phyloP scores from a whole-genome alignment of 2,797 vertebrate species.

The Bothrops alternatus region DNA sequence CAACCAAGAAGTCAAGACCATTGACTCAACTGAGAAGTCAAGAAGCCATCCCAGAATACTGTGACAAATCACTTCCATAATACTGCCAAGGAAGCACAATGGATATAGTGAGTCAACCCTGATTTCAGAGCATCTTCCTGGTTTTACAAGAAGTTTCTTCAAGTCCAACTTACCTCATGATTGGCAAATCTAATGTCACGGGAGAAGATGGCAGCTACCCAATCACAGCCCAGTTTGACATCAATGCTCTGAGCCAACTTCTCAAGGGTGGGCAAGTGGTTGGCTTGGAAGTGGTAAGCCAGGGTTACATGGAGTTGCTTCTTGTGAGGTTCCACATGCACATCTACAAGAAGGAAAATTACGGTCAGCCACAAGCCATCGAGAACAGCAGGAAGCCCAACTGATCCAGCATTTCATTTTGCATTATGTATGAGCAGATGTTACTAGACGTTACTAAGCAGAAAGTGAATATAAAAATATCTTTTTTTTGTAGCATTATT shows the following conservation, averaged over 20 bases:
- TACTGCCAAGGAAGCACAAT: not conserved
- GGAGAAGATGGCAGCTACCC: slow-evolving; percentile 92
- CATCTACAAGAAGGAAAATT: slow-evolving; percentile 73
- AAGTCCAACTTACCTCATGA: slow-evolving; percentile 81
- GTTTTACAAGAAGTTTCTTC: not conserved
- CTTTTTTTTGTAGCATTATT: not conserved
- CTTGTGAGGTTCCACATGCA: slow-evolving; percentile 92
- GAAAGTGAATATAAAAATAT: not conserved
- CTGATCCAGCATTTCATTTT: not conserved
- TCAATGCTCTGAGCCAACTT: slow-evolving; percentile 90
- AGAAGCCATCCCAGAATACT: not conserved
- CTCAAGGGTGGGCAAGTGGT: slow-evolving; percentile 85
- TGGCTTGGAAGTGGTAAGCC: slow-evolving; percentile 95
- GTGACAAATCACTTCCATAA: not conserved
- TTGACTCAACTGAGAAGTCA: not conserved
- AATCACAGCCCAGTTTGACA: slow-evolving; percentile 86
- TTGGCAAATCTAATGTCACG: slow-evolving; percentile 95
- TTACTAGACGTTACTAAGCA: not conserved
- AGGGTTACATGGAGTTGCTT: slow-evolving; percentile 97
- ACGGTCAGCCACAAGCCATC: not conserved
- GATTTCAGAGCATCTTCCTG: not conserved
- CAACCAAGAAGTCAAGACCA: not conserved
- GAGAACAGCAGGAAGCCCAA: not conserved
- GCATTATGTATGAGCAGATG: not conserved
- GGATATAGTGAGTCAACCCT: not conserved